Evolutionary conservation across 2,888 invertebrate genomes (phyloP).

Genomic region (Melieria omissa): DNA sequence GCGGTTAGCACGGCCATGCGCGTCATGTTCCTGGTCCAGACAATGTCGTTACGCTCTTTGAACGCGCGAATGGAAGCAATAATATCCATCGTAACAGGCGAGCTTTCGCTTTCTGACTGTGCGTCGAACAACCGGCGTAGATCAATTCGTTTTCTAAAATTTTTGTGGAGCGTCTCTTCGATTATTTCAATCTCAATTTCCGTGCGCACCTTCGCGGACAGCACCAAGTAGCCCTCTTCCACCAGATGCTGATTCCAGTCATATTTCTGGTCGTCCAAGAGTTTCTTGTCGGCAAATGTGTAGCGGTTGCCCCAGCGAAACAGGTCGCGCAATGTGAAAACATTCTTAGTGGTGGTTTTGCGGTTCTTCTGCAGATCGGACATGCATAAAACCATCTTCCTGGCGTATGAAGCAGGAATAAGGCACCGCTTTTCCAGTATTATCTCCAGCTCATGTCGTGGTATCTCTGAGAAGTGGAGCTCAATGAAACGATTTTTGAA

Average conservation of each 20-base stretch:
- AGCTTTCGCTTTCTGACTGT: constrained; percentile 71
- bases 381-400: constrained; percentile 92
- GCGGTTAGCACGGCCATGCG: constrained; percentile 80
- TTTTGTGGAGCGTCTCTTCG: constrained; percentile 78
- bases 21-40: constrained; percentile 95
- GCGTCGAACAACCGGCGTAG: constrained; percentile 79
- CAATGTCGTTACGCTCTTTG: constrained; percentile 76
- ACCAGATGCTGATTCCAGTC: constrained; percentile 98
- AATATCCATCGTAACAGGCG: constrained; percentile 79
- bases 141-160: constrained; percentile 81
- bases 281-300: constrained; percentile 74
- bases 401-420: constrained; percentile 87
- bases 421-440: constrained; percentile 90
- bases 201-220: constrained; percentile 92
- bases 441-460: constrained; percentile 83
- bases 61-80: constrained; percentile 74
- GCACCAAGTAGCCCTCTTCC: constrained; percentile 93
- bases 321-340: constrained; percentile 93
- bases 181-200: constrained; percentile 85
- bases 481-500: constrained; percentile 98
- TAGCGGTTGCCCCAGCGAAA: constrained; percentile 98
- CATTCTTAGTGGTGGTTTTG: constrained; percentile 87
- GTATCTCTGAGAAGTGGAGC: constrained; percentile 96
- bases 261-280: constrained; percentile 74
- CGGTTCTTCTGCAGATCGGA: constrained; percentile 86